These are phyloP conservation scores for Euwallacea fornicatus DNA, from an alignment of 1,140 invertebrate genomes.

Conservation along the genomic window DNA sequence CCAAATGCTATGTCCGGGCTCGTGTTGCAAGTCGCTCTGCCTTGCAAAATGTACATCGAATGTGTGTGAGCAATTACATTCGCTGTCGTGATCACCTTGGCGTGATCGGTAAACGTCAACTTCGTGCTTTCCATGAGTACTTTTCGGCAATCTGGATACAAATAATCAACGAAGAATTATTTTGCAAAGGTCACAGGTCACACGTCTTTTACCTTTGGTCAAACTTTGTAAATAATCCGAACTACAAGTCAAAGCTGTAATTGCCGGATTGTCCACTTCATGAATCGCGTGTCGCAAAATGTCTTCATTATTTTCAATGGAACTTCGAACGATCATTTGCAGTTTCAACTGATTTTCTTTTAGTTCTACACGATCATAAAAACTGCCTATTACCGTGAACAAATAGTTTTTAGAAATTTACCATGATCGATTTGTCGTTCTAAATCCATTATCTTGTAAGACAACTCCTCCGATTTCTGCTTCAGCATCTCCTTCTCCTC, in stretches of 20 bases:
- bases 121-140: slow-evolving; percentile 43
- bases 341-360: slow-evolving; percentile 46
- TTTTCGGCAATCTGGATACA: slow-evolving; percentile 49
- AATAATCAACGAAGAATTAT: slow-evolving; percentile 5
- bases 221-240: slow-evolving; percentile 66
- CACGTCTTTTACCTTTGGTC: slow-evolving; percentile 27
- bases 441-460: slow-evolving; percentile 38
- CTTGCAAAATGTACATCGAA: slow-evolving; percentile 66
- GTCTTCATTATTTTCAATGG: slow-evolving; percentile 60
- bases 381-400: background rate
- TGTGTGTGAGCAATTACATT: slow-evolving; percentile 56
- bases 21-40: slow-evolving; percentile 70
- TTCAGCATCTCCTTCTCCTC: slow-evolving; percentile 50
- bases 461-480: slow-evolving; percentile 47
- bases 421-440: slow-evolving; percentile 37
- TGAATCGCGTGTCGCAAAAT: slow-evolving; percentile 65
- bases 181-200: slow-evolving; percentile 3
- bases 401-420: slow-evolving; percentile 6
- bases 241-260: slow-evolving; percentile 69
- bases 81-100: slow-evolving; percentile 37
- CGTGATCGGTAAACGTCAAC: slow-evolving; percentile 36
- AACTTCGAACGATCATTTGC: slow-evolving; percentile 43
- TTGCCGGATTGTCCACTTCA: slow-evolving; percentile 70
- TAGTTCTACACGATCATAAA: slow-evolving; percentile 18
- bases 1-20: slow-evolving; percentile 72